phyloP scores from a whole-genome alignment of 2,888 invertebrate species.

The Agonopterix heracliana region DNA sequence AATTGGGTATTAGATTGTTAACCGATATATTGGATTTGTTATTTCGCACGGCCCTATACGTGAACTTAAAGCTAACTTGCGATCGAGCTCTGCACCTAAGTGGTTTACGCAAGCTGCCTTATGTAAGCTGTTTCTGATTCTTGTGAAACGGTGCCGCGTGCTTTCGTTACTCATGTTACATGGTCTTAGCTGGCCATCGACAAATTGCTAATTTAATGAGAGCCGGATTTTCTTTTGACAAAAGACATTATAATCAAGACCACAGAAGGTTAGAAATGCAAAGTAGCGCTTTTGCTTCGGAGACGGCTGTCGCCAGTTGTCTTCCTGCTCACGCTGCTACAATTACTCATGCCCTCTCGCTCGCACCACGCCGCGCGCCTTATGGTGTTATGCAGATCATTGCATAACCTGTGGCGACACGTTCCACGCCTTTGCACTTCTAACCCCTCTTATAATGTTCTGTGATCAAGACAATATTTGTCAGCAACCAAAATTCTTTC shows the following conservation, averaged over 20 bases:
- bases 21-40: conserved; percentile 41
- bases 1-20: conserved; percentile 28
- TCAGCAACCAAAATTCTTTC: too few relatives aligned
- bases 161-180: conserved; percentile 53
- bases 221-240: conserved; percentile 30
- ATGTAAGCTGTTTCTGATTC: conserved; percentile 64
- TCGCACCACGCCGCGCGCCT: too few relatives aligned
- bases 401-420: too few relatives aligned
- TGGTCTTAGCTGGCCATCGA: conserved; percentile 29
- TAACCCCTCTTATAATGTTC: too few relatives aligned
- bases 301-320: too few relatives aligned
- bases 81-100: conserved; percentile 52
- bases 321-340: too few relatives aligned
- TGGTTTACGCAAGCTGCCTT: conserved; percentile 64
- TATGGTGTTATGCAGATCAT: too few relatives aligned
- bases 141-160: conserved; percentile 57
- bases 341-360: too few relatives aligned
- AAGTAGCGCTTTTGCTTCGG: too few relatives aligned
- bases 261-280: too few relatives aligned
- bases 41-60: conserved; percentile 48
- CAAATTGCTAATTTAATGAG: conserved; percentile 49
- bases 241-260: neutral
- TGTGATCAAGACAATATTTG: too few relatives aligned
- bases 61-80: conserved; percentile 62
- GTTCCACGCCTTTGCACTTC: too few relatives aligned